Conservation (phyloP, 1,140 invertebrate genomes). For the Drosophila nannoptera region DNA sequence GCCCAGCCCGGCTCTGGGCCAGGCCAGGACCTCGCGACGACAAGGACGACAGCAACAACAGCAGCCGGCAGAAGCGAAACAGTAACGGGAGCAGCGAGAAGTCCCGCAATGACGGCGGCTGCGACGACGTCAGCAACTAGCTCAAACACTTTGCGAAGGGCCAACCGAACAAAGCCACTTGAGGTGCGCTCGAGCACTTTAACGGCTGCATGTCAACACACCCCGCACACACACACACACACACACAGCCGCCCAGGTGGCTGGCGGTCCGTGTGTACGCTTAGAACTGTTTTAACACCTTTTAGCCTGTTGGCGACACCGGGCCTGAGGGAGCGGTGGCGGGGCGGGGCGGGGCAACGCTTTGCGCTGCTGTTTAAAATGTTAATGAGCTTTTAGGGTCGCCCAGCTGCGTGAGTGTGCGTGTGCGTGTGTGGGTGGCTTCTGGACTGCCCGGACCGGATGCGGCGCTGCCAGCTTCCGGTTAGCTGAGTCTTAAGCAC, state of each 20-base stretch:
- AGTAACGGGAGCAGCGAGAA: constrained; percentile 11
- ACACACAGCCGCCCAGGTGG: constrained; percentile 5
- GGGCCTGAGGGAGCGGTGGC: constrained; percentile 11
- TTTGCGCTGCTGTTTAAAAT: constrained; percentile 76
- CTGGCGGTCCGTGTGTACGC: constrained; percentile 41
- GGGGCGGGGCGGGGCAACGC: constrained; percentile 48
- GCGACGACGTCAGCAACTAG: constrained; percentile 43
- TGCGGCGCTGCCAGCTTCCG: constrained; percentile 72
- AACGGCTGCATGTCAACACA: constrained; percentile 71
- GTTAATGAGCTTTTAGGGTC: constrained; percentile 76
- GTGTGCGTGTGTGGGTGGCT: constrained; percentile 20
- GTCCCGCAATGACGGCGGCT: constrained; percentile 25
- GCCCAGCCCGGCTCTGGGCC: constrained; percentile 27
- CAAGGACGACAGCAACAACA: constrained; percentile 18
- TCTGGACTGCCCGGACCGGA: constrained; percentile 46
- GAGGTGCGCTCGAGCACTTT: constrained; percentile 76
- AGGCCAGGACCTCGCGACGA: constrained; percentile 9
- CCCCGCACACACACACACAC: constrained; percentile 18
- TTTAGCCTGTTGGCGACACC: constrained; percentile 31
- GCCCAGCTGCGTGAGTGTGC: constrained; percentile 24
- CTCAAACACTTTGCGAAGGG: constrained; percentile 72
- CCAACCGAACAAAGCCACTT: constrained; percentile 77
- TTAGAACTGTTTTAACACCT: constrained; percentile 76
- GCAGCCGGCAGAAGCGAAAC: constrained; percentile 21
- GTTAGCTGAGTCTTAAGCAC: constrained; percentile 71